These are phyloP conservation scores for Sceliomorpha sp. DNA, from an alignment of 2,888 invertebrate genomes.

Conservation along the genomic window DNA sequence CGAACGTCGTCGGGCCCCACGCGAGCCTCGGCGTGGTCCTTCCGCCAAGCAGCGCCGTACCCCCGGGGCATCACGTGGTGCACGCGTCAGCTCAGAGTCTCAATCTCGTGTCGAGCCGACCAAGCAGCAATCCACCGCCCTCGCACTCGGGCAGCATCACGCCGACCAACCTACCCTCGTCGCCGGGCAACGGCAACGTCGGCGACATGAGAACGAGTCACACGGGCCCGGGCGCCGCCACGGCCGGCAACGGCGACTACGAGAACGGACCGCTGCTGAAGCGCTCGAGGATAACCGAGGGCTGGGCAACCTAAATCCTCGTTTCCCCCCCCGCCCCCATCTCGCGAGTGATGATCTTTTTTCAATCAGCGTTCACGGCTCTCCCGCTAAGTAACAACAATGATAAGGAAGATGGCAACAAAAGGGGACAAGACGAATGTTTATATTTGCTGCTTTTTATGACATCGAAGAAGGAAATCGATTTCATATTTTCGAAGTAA, in stretches of 20 bases:
- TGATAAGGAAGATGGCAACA: too few relatives aligned
- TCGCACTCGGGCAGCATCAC: conserved; percentile 87
- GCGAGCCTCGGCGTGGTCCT: conserved; percentile 76
- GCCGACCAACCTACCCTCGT: conserved; percentile 91
- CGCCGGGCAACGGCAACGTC: conserved; percentile 77
- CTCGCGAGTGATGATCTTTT: conserved; percentile 14
- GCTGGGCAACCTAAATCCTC: conserved; percentile 92
- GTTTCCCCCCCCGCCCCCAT: conserved; percentile 27
- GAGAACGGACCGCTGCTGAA: conserved; percentile 87
- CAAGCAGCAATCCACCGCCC: conserved; percentile 76
- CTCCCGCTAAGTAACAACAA: too few relatives aligned
- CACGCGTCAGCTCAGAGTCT: conserved; percentile 72
- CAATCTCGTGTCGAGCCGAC: conserved; percentile 75
- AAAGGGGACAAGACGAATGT: conserved; percentile 8
- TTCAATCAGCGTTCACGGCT: conserved; percentile 11
- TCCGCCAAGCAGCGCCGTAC: conserved; percentile 71
- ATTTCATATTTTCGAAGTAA: conserved; percentile 67
- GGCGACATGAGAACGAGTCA: too few relatives aligned
- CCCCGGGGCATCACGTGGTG: conserved; percentile 71
- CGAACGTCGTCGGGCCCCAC: conserved; percentile 73
- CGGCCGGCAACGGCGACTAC: conserved; percentile 82
- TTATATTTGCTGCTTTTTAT: conserved; percentile 11
- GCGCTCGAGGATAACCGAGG: conserved; percentile 92
- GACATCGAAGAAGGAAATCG: conserved; percentile 24
- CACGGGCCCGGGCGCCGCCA: conserved; percentile 81